These are phyloP conservation scores for Penaeus chinensis DNA, from an alignment of 1,140 invertebrate species.

Conservation along the genomic window DNA sequence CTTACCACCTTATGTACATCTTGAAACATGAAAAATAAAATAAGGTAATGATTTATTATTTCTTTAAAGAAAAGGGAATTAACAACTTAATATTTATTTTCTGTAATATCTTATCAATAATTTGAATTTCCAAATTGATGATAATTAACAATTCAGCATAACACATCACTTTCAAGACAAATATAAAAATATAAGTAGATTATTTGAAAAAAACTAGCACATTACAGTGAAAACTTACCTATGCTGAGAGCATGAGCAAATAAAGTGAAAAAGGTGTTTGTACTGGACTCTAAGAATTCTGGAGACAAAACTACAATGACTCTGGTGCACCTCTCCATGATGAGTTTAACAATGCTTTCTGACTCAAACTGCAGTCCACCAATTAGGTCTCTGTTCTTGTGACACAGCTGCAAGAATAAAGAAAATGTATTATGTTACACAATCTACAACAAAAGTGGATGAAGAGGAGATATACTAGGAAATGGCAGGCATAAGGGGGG, in stretches of 20 bases:
- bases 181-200: constrained; percentile 1
- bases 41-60: too few relatives aligned
- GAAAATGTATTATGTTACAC: background rate
- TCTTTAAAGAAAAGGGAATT: too few relatives aligned
- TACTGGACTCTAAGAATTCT: constrained; percentile 55
- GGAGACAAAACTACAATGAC: constrained; percentile 60
- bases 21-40: too few relatives aligned
- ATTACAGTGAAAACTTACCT: constrained; percentile 36
- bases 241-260: constrained; percentile 62
- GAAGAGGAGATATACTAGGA: too few relatives aligned
- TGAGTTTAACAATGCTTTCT: constrained; percentile 56
- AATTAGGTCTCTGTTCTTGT: constrained; percentile 61
- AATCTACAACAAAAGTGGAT: background rate
- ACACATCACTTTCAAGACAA: background rate
- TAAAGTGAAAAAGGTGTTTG: constrained; percentile 58
- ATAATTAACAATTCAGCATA: too few relatives aligned
- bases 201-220: background rate
- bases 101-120: too few relatives aligned
- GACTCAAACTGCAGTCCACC: constrained; percentile 62
- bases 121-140: too few relatives aligned
- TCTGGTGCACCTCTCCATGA: constrained; percentile 59
- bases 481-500: too few relatives aligned
- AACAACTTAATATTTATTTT: too few relatives aligned
- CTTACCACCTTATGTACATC: too few relatives aligned
- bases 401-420: constrained; percentile 48